Evolutionary conservation across 2,888 invertebrate genomes (phyloP), one percentile per base, ranked within the genome.

Genomic region (Choristoneura rosaceana): DNA sequence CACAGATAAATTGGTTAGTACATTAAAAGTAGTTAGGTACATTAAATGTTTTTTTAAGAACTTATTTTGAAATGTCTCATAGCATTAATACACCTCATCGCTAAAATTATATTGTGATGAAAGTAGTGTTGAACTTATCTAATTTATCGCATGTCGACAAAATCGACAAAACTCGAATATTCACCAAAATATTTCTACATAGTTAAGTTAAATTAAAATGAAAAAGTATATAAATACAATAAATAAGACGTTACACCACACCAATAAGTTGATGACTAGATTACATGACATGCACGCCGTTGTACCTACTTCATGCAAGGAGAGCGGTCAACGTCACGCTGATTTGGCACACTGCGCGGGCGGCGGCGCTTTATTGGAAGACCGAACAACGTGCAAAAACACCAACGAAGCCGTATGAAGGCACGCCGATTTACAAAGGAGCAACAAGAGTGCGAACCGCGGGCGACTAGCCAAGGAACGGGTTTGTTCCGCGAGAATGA

Each of bases 401-500:
- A 82, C 84, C 80, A 81, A 84, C 83, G 82, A 84, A 83, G 82
- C 86, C 81, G 86, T 87, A 84, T 84, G 81, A 87, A 84, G 87
- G 86, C 86, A 87, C 84, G 88, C 86, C 87, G 87, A 88, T 89
- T 91, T 86, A 84, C 86, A 89, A 88, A 89, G 86, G 82, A 89
- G 84, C 87, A 89, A 90, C 82, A 89, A 85, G 84, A 87, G 82
- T 81, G 80, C 81, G 76, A 58, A 78, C 61, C 43, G 73, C 73
- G 70, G 67, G 78, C 82, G 82, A 80, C 75, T 77, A 81, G 83
- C 82, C 80, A 77, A 70, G 78, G 81, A 90, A 91, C 91, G 84
- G 86, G 91, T 91, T 91, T 82, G 78, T 79, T 81, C 80, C 85
- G 87, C 84, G 90, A 88, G 90, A 91, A 90, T 89, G 88, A 84